These are phyloP conservation scores for Lateolabrax maculatus DNA, from an alignment of 2,797 vertebrate species.

Conservation along the genomic window DNA sequence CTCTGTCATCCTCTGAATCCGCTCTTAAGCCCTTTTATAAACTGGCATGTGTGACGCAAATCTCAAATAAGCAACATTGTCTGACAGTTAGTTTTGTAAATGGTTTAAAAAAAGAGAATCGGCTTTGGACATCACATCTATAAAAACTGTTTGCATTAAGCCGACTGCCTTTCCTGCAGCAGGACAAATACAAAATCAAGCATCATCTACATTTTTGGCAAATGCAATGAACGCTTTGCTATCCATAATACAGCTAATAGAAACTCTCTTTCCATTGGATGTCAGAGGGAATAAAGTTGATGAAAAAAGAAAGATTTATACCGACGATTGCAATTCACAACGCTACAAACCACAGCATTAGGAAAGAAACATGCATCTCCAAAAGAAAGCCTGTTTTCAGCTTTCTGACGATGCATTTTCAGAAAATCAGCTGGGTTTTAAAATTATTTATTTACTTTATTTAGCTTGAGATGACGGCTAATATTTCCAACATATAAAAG, in stretches of 20 bases:
- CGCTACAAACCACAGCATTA: neutral
- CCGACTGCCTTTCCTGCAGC: neutral
- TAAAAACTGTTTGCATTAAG: slow-evolving; percentile 29
- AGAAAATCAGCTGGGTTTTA: neutral
- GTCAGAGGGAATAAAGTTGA: neutral
- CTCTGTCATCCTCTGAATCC: slow-evolving; percentile 45
- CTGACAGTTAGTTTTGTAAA: slow-evolving; percentile 37
- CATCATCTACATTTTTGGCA: neutral
- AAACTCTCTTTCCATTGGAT: neutral
- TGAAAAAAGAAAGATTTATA: neutral
- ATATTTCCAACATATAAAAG: neutral
- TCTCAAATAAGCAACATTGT: slow-evolving; percentile 43
- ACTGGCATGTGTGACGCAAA: slow-evolving; percentile 41
- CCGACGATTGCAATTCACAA: neutral
- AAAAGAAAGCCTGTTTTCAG: neutral
- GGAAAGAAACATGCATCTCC: neutral
- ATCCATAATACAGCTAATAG: neutral
- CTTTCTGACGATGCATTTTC: neutral
- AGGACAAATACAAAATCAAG: neutral
- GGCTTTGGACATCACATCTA: slow-evolving; percentile 20
- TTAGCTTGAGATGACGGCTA: too few relatives aligned
- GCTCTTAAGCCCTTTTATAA: slow-evolving; percentile 61
- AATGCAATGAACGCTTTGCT: neutral
- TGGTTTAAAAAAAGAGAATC: slow-evolving; percentile 47
- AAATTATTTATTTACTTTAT: neutral